Evolutionary conservation across 2,113 vertebrate species (phyloP), one percentile per base, ranked within the genome.

Genomic region (Passer domesticus): DNA sequence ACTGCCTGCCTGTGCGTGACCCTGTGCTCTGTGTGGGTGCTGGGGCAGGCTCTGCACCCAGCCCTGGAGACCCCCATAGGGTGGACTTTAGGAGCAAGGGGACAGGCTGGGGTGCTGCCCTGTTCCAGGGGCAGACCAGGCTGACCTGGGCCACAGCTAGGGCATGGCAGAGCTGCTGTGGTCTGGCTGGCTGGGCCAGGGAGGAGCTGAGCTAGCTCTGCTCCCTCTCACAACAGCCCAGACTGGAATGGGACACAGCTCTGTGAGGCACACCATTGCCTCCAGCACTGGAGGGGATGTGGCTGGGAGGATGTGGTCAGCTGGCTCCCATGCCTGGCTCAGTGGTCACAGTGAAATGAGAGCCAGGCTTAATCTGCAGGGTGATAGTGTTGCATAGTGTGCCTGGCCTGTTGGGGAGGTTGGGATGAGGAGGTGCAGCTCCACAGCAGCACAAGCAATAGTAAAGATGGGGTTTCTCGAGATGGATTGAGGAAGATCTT

Each of bases 1-100:
- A 27, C 18, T 27, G 21, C 30, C 39, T 86, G 28, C 13, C n/a
- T 85, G 14, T 66, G n/a, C 0, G 0, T 88, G 56, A 3, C 24
- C 13, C 62, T 55, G 75, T 37, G 60, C 11, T 66, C n/a, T 37
- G 2, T 37, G 30, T 30, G 33, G 21, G 30, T 35, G 12, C 35
- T 55, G 16, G 15, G 39, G 21, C 11, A 41, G 6, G 11, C 31
- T 63, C 53, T 83, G 20, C 16, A 19, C 35, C 13, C 2, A 1
- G 13, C 39, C 52, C 59, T 83, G 50, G 50, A 81, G n/a, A 35
- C 15, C 13, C 23, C 39, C 7, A 19, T 1, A 11, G 25, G 59
- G 16, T 58, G 64, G 49, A 46, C 7, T 69, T 66, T 37, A 80
- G 43, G 37, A 62, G 31, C 0, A 2, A 69, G 49, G 14, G 56